Evolutionary conservation across 2,113 vertebrate species (phyloP).

Genomic region (Panthera tigris): DNA sequence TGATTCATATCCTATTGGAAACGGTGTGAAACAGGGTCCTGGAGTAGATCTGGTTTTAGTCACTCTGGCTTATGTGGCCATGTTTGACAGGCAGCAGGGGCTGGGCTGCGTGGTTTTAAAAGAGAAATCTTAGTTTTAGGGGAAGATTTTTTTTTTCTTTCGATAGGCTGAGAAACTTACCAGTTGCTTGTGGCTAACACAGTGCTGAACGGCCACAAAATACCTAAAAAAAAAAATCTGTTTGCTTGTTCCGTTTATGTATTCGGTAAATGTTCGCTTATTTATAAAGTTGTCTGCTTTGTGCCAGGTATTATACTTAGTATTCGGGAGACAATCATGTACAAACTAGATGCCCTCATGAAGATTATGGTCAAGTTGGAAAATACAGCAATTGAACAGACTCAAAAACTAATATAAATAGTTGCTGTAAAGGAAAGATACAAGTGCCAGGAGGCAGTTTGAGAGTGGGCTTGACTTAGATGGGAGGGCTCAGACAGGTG

Average conservation of each 20-base stretch:
- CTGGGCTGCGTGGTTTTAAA: conserved; percentile 45
- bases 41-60: conserved; percentile 65
- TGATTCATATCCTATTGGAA: conserved; percentile 69
- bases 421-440: not conserved
- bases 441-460: not conserved
- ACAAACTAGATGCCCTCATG: not conserved
- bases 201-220: not conserved
- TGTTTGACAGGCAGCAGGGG: conserved; percentile 64
- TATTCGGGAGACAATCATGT: not conserved
- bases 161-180: not conserved
- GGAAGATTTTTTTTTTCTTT: not conserved
- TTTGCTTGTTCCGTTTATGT: not conserved
- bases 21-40: conserved; percentile 58
- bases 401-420: not conserved
- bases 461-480: not conserved
- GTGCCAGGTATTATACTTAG: not conserved
- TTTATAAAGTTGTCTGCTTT: not conserved
- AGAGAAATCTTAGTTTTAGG: conserved; percentile 34
- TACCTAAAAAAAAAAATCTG: not conserved
- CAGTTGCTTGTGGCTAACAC: not conserved
- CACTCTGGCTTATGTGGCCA: conserved; percentile 34
- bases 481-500: not conserved
- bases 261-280: not conserved
- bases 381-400: not conserved
- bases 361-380: not conserved